Evolutionary conservation across 2,113 vertebrate species (phyloP).

Genomic region (Passer domesticus): DNA sequence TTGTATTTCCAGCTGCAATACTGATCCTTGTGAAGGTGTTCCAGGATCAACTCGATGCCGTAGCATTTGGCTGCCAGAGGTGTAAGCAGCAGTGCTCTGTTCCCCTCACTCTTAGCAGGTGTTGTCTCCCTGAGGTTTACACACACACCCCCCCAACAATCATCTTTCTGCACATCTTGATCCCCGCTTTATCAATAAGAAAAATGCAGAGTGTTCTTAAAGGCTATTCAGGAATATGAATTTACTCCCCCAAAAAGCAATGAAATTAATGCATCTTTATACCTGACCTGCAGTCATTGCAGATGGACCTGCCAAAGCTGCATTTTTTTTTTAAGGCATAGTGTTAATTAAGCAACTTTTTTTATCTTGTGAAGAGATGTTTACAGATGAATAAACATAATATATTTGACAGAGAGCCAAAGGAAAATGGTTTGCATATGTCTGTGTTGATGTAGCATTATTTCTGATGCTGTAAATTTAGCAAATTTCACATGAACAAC

Average conservation of each 20-base stretch:
- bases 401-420: slow-evolving; percentile 59
- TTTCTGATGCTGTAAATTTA: slow-evolving; percentile 55
- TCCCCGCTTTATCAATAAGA: background rate
- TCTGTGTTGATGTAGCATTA: slow-evolving; percentile 47
- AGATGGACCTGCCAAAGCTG: slow-evolving; percentile 54
- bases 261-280: background rate
- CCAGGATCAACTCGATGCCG: rapidly evolving
- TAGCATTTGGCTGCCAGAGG: background rate
- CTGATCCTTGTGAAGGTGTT: background rate
- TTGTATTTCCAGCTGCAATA: background rate
- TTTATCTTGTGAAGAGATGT: slow-evolving; percentile 68
- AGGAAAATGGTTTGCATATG: slow-evolving; percentile 43
- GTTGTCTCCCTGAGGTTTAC: background rate
- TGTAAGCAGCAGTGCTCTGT: background rate
- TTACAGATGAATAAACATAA: slow-evolving; percentile 73
- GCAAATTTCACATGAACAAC: slow-evolving; percentile 51
- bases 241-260: background rate
- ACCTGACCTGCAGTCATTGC: background rate
- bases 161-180: rapidly evolving
- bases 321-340: slow-evolving; percentile 28
- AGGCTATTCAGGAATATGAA: background rate
- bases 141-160: too few species aligned
- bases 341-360: slow-evolving; percentile 65
- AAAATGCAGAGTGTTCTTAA: background rate
- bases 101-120: background rate